phyloP scores from a whole-genome alignment of 2,797 vertebrate species.

The Mus caroli region DNA sequence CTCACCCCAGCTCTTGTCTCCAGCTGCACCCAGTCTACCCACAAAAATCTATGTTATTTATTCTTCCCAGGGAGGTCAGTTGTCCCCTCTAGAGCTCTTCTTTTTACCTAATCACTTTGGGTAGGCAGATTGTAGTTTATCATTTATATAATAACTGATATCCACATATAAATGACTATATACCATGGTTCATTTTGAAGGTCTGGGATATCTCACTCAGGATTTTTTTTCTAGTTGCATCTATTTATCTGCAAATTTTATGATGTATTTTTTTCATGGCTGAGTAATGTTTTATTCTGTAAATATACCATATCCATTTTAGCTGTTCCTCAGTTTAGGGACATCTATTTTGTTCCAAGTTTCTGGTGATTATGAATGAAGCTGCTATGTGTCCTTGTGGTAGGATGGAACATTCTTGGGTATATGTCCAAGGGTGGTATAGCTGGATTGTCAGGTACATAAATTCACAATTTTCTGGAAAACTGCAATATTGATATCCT shows the following conservation, averaged over 20 bases:
- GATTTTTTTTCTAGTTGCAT: neutral
- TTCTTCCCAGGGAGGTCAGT: neutral
- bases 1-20: too few relatives aligned
- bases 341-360: neutral
- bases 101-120: neutral
- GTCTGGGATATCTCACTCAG: neutral
- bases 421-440: neutral
- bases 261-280: neutral
- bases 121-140: neutral
- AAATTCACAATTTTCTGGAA: neutral
- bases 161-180: neutral
- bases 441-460: neutral
- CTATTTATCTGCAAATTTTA: neutral
- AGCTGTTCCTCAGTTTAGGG: neutral
- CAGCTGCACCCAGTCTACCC: neutral
- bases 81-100: neutral
- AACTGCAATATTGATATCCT: neutral
- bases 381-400: neutral
- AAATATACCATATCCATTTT: neutral
- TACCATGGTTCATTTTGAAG: neutral
- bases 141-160: neutral
- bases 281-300: neutral
- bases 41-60: neutral
- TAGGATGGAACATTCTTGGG: neutral
- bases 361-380: neutral